A percentile compares a stretch with the other conserved stretches of the same genome.
Conservation (phyloP, 2,888 invertebrate species). For the Carpatolechia fugitivella region DNA sequence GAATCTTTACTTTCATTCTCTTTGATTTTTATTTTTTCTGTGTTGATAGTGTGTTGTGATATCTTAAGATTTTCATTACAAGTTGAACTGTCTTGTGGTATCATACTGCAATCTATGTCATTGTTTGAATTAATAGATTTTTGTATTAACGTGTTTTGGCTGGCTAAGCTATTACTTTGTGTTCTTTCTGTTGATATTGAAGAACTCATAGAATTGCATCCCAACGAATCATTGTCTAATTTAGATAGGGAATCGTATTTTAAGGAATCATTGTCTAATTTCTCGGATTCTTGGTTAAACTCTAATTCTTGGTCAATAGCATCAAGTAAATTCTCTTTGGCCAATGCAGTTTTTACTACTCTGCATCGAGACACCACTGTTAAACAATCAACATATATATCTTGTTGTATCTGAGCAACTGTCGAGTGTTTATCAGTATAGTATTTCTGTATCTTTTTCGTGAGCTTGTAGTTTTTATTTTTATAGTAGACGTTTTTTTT, state of each 20-base stretch:
- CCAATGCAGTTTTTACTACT: constrained; percentile 41
- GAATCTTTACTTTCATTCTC: neutral
- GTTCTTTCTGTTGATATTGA: constrained; percentile 31
- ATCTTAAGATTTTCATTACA: neutral
- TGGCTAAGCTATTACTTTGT: constrained; percentile 34
- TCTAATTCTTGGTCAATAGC: constrained; percentile 21
- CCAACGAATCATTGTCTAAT: neutral
- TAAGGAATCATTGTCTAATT: neutral
- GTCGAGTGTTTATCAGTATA: constrained; percentile 26
- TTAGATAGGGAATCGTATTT: constrained; percentile 23
- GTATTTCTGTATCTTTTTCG: constrained; percentile 33
- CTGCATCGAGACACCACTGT: constrained; percentile 38
- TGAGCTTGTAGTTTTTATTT: constrained; percentile 31
- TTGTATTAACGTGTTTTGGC: constrained; percentile 42
- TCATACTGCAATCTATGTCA: neutral
- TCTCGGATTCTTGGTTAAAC: constrained; percentile 16
- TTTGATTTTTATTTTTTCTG: no score
- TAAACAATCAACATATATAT: constrained; percentile 31
- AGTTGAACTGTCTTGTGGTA: neutral
- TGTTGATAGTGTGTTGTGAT: neutral
- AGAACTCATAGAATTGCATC: constrained; percentile 27
- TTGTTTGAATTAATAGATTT: neutral
- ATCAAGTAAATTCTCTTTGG: constrained; percentile 45
- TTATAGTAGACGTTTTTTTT: constrained; percentile 43
- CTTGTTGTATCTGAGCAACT: constrained; percentile 29